Conservation (phyloP, 2,888 invertebrate genomes). For the Ethmia dodecea region DNA sequence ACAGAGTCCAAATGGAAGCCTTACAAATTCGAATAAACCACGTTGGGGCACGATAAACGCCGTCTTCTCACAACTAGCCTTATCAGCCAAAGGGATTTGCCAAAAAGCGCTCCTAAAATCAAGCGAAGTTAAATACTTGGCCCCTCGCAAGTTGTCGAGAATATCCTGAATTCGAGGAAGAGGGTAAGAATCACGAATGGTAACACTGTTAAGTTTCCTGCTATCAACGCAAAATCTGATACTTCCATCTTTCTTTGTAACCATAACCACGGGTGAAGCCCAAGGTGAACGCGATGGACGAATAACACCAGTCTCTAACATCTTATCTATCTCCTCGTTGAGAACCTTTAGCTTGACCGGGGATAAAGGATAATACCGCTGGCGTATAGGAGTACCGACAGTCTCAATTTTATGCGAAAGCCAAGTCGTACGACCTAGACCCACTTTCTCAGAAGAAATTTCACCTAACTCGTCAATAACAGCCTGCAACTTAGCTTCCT, state of each 20-base stretch:
- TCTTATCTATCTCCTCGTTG: slow-evolving; percentile 13
- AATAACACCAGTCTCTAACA: slow-evolving; percentile 23
- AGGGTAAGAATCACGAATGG: slow-evolving; percentile 25
- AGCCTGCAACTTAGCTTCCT: too few species aligned
- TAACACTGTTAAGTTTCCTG: slow-evolving; percentile 28
- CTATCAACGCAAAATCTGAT: slow-evolving; percentile 29
- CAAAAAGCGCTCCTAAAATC: slow-evolving; percentile 24
- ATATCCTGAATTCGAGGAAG: slow-evolving; percentile 26
- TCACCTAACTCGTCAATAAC: too few species aligned
- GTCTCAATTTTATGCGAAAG: too few species aligned
- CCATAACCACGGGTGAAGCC: slow-evolving; percentile 26
- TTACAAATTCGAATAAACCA: slow-evolving; percentile 3
- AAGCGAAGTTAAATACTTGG: slow-evolving; percentile 18
- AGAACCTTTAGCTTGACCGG: slow-evolving; percentile 13
- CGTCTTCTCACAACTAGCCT: background rate
- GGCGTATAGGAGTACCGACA: too few species aligned
- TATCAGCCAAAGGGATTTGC: slow-evolving; percentile 9
- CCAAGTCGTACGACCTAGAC: too few species aligned
- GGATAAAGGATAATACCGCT: background rate
- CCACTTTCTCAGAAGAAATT: too few species aligned
- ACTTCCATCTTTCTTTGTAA: slow-evolving; percentile 24
- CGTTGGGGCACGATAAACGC: slow-evolving; percentile 5
- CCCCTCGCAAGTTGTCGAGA: slow-evolving; percentile 21
- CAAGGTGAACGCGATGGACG: slow-evolving; percentile 29
- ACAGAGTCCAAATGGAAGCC: slow-evolving; percentile 4